Conservation (phyloP, 1,140 invertebrate genomes). For the Diprion similis region DNA sequence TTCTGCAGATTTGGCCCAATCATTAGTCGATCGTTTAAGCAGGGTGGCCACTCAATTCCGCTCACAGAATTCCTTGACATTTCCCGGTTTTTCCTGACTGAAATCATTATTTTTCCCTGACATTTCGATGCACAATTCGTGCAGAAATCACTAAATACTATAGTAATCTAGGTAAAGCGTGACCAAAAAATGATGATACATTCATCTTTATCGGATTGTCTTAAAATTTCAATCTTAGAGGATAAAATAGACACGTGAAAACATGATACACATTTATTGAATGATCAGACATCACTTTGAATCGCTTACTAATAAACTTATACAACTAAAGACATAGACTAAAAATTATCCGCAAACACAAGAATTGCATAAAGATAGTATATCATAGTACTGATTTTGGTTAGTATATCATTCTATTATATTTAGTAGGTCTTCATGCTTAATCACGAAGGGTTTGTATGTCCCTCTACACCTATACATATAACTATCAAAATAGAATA, state of each 20-base stretch:
- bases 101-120: slow-evolving; percentile 1
- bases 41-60: neutral
- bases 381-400: too few species aligned
- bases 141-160: neutral
- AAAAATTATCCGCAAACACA: neutral
- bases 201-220: too few species aligned
- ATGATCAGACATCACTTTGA: neutral
- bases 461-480: neutral
- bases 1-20: slow-evolving; percentile 46
- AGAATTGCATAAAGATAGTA: neutral
- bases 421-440: neutral
- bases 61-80: slow-evolving; percentile 1
- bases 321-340: neutral
- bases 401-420: too few species aligned
- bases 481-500: neutral
- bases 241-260: too few species aligned
- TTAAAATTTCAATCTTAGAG: too few species aligned
- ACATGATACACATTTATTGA: neutral
- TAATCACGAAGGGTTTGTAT: neutral
- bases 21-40: slow-evolving; percentile 39
- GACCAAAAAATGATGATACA: neutral
- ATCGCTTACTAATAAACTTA: neutral
- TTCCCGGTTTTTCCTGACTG: neutral
- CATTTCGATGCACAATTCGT: neutral
- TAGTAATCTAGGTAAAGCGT: neutral